These are phyloP conservation scores for Phyllostomus discolor DNA, from an alignment of 2,113 vertebrate species.

Conservation along the genomic window DNA sequence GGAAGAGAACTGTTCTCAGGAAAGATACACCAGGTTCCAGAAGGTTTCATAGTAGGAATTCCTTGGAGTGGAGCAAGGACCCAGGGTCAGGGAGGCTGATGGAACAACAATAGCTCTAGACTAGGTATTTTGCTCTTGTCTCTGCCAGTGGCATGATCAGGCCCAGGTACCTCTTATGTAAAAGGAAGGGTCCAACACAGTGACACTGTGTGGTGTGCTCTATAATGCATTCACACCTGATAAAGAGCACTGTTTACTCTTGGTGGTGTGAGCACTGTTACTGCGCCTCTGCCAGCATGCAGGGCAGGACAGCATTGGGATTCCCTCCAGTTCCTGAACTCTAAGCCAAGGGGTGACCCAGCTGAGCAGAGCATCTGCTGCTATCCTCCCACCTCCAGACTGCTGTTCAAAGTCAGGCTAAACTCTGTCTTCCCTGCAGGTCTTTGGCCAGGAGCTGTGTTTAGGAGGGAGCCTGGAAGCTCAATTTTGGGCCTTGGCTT, in stretches of 20 bases:
- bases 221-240: fast-evolving
- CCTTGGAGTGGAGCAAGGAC: not conserved
- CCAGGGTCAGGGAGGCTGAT: not conserved
- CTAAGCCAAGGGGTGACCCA: not conserved
- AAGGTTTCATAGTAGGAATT: fast-evolving
- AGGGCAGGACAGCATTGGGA: not conserved
- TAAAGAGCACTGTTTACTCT: not conserved
- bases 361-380: fast-evolving
- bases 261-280: fast-evolving
- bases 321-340: not conserved
- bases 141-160: not conserved
- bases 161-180: not conserved
- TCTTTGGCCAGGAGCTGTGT: not conserved
- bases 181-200: not conserved
- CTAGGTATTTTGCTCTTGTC: not conserved
- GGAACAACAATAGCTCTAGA: not conserved
- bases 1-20: not conserved
- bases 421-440: not conserved
- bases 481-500: not conserved
- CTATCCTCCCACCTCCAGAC: not conserved
- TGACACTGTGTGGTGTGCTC: fast-evolving
- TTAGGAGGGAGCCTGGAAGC: not conserved
- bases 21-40: not conserved
- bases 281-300: fast-evolving
- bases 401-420: not conserved